These are phyloP conservation scores for Galeruca laticollis DNA, from an alignment of 2,888 invertebrate genomes.

Conservation along the genomic window DNA sequence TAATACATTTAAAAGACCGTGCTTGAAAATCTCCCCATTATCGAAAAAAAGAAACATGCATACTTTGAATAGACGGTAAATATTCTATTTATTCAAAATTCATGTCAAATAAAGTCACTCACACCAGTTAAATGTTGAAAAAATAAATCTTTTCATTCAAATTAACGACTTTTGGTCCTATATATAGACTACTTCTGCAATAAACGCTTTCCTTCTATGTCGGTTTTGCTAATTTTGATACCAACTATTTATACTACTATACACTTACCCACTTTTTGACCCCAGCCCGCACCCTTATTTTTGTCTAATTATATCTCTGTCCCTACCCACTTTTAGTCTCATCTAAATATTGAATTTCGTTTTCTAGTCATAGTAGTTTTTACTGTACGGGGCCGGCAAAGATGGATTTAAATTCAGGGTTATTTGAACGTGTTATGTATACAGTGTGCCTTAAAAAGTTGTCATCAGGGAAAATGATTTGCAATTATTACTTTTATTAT, in stretches of 20 bases:
- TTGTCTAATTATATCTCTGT: slow-evolving; percentile 15
- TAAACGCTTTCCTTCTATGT: background rate
- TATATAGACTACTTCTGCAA: no score
- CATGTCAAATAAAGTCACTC: no score
- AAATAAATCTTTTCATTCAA: no score
- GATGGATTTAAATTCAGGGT: background rate
- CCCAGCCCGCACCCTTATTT: slow-evolving; percentile 12
- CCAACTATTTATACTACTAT: no score
- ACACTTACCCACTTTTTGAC: slow-evolving; percentile 4
- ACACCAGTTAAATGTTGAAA: no score
- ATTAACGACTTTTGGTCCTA: no score
- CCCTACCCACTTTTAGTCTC: slow-evolving; percentile 14
- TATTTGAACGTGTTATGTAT: background rate
- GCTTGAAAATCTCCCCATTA: no score
- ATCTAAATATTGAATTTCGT: slow-evolving; percentile 19
- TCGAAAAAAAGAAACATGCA: no score
- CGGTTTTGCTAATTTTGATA: slow-evolving; percentile 11
- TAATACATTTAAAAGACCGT: no score
- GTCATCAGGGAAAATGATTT: background rate
- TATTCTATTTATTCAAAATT: no score
- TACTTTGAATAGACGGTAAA: no score
- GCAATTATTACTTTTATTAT: background rate
- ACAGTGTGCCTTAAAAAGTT: background rate
- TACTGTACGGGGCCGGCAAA: background rate
- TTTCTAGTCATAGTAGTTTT: background rate